Conservation (phyloP, 2,888 invertebrate genomes). For the Cataglyphis rosenhaueri region DNA sequence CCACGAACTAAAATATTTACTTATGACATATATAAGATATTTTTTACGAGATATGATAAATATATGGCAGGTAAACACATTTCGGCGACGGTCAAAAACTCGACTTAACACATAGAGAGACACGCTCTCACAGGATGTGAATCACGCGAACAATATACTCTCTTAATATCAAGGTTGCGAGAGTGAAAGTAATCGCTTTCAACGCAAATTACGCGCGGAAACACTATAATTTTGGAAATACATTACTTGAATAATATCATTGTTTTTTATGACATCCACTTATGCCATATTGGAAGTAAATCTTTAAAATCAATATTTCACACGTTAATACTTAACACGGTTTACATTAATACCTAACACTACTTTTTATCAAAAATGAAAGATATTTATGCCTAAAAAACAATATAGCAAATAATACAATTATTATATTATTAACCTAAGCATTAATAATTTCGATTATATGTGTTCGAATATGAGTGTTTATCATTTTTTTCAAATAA, state of each 20-base stretch:
- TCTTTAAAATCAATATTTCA: background rate
- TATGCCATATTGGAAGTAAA: background rate
- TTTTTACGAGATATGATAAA: background rate
- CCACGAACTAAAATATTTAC: background rate
- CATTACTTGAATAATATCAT: background rate
- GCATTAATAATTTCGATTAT: background rate
- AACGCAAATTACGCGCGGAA: slow-evolving; percentile 26
- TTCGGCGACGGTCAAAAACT: background rate
- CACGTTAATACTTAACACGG: too few relatives aligned
- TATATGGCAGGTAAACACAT: slow-evolving; percentile 13
- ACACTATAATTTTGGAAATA: slow-evolving; percentile 14
- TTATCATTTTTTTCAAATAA: background rate
- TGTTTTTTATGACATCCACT: background rate
- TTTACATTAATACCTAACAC: too few relatives aligned
- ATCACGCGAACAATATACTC: background rate
- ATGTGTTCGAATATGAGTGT: too few relatives aligned
- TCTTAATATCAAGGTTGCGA: slow-evolving; percentile 47
- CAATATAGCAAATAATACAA: background rate
- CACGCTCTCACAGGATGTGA: background rate
- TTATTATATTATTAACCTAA: slow-evolving; percentile 2
- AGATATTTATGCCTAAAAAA: background rate
- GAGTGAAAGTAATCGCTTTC: slow-evolving; percentile 34
- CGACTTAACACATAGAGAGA: background rate
- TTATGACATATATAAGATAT: background rate
- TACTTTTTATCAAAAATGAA: background rate